Evolutionary conservation across 2,797 vertebrate species (phyloP).

Genomic region (Kryptolebias ocellatus): DNA sequence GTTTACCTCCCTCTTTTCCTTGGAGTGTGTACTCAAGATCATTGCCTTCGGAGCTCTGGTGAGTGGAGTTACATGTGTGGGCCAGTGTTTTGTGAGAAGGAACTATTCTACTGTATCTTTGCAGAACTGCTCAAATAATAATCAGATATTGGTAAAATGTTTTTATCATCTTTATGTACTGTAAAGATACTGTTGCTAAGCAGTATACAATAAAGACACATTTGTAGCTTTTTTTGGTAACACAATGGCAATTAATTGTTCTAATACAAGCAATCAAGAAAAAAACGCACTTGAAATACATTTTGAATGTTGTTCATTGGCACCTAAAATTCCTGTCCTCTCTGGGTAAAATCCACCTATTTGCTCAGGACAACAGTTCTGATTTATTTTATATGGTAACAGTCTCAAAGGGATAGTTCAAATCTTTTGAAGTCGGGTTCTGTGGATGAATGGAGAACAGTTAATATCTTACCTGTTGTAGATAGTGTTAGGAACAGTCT

Average conservation of each 20-base stretch:
- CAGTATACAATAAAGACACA: too few relatives aligned
- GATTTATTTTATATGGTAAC: background rate
- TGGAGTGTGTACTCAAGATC: conserved; percentile 97
- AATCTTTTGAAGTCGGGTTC: background rate
- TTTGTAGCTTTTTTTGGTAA: too few relatives aligned
- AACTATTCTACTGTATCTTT: conserved; percentile 6
- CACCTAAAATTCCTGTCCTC: background rate
- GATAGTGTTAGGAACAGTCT: background rate
- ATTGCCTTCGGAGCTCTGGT: conserved; percentile 95
- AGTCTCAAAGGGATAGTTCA: background rate
- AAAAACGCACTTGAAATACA: background rate
- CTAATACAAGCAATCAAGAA: background rate
- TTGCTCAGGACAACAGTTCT: background rate
- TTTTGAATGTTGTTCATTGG: background rate
- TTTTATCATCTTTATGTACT: background rate
- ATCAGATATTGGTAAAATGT: background rate
- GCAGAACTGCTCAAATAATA: conserved; percentile 8
- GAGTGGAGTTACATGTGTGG: conserved; percentile 62
- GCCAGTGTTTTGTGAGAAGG: conserved; percentile 18
- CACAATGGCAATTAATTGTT: too few relatives aligned
- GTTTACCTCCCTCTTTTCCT: conserved; percentile 96
- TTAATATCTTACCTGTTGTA: background rate
- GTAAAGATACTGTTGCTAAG: background rate
- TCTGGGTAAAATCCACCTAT: background rate
- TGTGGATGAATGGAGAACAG: background rate